These are phyloP conservation scores for Miniopterus natalensis DNA, from an alignment of 2,113 vertebrate species.

Conservation along the genomic window DNA sequence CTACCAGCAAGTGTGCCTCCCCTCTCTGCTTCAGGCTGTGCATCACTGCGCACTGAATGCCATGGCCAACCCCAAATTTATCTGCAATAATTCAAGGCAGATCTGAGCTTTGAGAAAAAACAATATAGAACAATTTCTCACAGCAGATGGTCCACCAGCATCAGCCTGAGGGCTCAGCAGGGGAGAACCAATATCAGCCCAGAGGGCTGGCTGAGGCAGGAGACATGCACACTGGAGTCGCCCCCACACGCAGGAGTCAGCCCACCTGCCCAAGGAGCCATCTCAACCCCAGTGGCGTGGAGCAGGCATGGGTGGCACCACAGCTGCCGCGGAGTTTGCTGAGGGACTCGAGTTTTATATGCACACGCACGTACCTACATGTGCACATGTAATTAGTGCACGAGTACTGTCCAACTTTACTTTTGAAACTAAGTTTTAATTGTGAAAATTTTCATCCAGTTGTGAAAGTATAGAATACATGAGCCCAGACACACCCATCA, in stretches of 20 bases:
- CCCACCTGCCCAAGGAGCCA: accelerated
- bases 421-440: background rate
- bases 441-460: background rate
- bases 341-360: background rate
- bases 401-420: background rate
- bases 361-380: accelerated
- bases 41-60: too few species aligned
- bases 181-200: background rate
- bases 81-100: background rate
- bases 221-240: background rate
- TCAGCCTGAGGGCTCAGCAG: accelerated
- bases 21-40: accelerated
- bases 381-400: too few species aligned
- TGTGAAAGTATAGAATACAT: background rate
- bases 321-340: accelerated
- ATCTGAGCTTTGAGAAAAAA: background rate
- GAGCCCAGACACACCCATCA: background rate
- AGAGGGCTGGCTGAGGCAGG: background rate
- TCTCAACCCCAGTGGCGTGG: accelerated
- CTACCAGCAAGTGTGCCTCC: background rate
- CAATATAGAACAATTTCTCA: too few species aligned
- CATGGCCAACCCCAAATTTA: background rate
- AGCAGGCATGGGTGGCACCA: accelerated
- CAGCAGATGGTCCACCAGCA: accelerated
- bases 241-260: background rate